Base-by-base conservation (phyloP, 2,888 invertebrate species). In the Cheilosia impressa region DNA sequence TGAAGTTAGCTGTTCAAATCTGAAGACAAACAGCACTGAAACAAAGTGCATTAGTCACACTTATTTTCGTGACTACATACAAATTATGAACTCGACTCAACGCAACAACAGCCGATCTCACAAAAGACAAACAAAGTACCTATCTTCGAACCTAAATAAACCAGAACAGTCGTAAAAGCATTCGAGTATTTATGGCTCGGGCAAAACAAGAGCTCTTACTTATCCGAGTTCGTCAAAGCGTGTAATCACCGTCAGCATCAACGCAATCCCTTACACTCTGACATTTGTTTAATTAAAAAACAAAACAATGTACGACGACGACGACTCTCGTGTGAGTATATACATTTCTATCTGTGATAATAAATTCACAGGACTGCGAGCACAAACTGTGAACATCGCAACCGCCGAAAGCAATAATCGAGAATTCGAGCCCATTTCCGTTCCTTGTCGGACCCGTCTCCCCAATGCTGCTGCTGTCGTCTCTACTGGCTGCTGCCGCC, bases 391-490 rank as follows among this genome's bases (percentile, higher is more conserved):
- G 65, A 47, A 57, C 24, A 52, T 72, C 41, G 58, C 52, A 69
- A 85, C 80, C 84, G 71, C 84, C 58, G 76, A 85, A 71, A 85
- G 80, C 80, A 85, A 85, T 85, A 85, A 85, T 85, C 80, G 65
- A 71, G 84, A 65, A 72, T 71, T 80, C 50, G 65, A 85, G 80
- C 71, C 45, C 65, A 79, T 66, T 78, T 83, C 83, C 72, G 72
- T 45, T 83, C 24, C 66, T 52, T 57, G 41, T 27, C 34, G 15
- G 47, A 31, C 47, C 47, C 57, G 57, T 58, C 38, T 58, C 58
- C 55, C 57, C 57, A 57, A 57, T 52, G 52, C 22, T 19, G 52
- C 9, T 17, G 45, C 43, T 27, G 22, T 22, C 22, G 22, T 22
- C 22, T 22, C 2, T 22, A 22, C 22, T 22, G 22, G 58, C 53